These are phyloP conservation scores for crab-eating macaque (Macaca fascicularis) DNA, from an alignment of 2,113 vertebrate species.

Conservation along the genomic window DNA sequence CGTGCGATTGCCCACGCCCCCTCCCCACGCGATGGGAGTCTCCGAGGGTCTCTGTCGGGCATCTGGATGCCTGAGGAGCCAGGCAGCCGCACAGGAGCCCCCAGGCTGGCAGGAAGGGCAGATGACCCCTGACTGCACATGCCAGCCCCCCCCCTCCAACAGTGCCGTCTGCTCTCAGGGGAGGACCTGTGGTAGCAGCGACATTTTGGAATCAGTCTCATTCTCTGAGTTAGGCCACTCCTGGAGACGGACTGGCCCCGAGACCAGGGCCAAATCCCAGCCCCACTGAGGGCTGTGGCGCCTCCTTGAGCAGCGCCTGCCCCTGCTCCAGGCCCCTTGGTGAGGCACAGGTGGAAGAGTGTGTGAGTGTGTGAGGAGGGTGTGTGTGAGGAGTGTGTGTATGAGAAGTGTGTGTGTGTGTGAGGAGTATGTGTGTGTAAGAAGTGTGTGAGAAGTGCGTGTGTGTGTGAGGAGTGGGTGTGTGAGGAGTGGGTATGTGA, in stretches of 20 bases:
- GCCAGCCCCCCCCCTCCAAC: too few relatives aligned
- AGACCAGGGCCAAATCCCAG: neutral
- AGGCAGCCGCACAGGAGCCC: neutral
- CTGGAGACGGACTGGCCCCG: neutral
- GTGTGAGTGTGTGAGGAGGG: too few relatives aligned
- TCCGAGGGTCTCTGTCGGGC: neutral
- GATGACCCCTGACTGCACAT: too few relatives aligned
- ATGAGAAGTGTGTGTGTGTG: too few relatives aligned
- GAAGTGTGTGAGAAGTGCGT: too few relatives aligned
- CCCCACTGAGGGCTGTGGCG: too few relatives aligned
- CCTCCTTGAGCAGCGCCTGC: too few relatives aligned
- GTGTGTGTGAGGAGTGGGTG: too few relatives aligned
- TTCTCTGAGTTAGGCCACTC: neutral
- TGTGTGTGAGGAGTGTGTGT: too few relatives aligned
- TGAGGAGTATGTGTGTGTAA: too few relatives aligned
- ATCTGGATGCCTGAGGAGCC: neutral
- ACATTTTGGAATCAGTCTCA: neutral
- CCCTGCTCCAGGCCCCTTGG: too few relatives aligned
- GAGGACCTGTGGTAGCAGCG: neutral
- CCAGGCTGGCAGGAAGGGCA: neutral
- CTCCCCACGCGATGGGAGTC: accelerated
- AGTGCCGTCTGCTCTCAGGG: neutral
- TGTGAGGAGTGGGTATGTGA: too few relatives aligned
- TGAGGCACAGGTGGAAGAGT: neutral
- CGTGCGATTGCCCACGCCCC: accelerated